Evolutionary conservation across 2,888 invertebrate genomes (phyloP).

Genomic region (Plagodis dolabraria): DNA sequence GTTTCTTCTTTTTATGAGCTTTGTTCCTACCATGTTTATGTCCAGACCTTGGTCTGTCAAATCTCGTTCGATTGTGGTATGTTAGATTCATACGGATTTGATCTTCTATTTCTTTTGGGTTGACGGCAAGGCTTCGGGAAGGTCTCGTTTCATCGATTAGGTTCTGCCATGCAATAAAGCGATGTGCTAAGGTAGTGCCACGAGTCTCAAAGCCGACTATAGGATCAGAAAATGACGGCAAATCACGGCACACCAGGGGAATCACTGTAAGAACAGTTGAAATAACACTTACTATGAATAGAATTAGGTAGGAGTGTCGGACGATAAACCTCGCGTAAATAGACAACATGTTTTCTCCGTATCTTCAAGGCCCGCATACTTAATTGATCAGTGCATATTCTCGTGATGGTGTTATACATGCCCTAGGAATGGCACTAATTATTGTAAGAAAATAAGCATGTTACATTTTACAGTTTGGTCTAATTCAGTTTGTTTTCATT

Average conservation of each 20-base stretch:
- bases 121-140: slow-evolving; percentile 88
- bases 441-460: too few species aligned
- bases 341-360: slow-evolving; percentile 70
- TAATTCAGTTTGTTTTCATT: too few species aligned
- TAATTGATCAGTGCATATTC: slow-evolving; percentile 62
- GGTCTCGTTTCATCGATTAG: slow-evolving; percentile 90
- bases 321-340: slow-evolving; percentile 80
- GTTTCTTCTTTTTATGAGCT: slow-evolving; percentile 67
- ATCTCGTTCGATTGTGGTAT: slow-evolving; percentile 62
- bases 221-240: slow-evolving; percentile 94
- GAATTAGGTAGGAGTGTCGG: slow-evolving; percentile 73
- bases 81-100: slow-evolving; percentile 78
- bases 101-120: slow-evolving; percentile 88
- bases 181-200: slow-evolving; percentile 92
- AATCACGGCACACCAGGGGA: slow-evolving; percentile 68
- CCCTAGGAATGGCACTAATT: slow-evolving; percentile 22
- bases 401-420: slow-evolving; percentile 48
- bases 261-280: slow-evolving; percentile 72
- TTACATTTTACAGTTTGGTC: too few species aligned
- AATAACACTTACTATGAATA: slow-evolving; percentile 68
- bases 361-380: slow-evolving; percentile 67
- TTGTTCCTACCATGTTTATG: slow-evolving; percentile 68
- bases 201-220: slow-evolving; percentile 96
- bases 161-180: slow-evolving; percentile 94
- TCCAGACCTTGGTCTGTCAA: slow-evolving; percentile 62